phyloP scores from a whole-genome alignment of 2,113 vertebrate species.

The Notarius quadriscutis region DNA sequence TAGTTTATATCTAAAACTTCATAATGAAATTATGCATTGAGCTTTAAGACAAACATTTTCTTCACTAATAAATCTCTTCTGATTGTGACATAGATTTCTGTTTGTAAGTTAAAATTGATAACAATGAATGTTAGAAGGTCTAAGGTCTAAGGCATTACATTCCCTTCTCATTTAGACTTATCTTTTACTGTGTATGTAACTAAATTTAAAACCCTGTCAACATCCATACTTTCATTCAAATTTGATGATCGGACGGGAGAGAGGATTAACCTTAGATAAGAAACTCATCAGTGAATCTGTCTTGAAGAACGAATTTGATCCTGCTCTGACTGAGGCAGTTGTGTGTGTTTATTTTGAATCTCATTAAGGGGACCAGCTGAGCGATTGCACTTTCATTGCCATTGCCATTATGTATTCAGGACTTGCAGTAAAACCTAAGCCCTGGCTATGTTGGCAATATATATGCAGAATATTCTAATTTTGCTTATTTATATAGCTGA shows the following conservation, averaged over 20 bases:
- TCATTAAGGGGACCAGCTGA: conserved; percentile 21
- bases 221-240: conserved; percentile 2
- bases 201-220: conserved; percentile 2
- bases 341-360: conserved; percentile 30
- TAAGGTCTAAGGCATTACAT: not conserved
- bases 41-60: not conserved
- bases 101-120: not conserved
- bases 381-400: not conserved
- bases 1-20: not conserved
- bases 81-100: not conserved
- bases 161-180: not conserved
- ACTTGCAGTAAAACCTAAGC: not conserved
- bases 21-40: not conserved
- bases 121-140: not conserved
- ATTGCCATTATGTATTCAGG: not conserved
- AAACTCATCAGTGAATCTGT: conserved; percentile 70
- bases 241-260: conserved; percentile 13
- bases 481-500: not conserved
- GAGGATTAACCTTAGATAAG: conserved; percentile 64
- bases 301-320: conserved; percentile 66
- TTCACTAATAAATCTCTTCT: not conserved
- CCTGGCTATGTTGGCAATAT: not conserved
- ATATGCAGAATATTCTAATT: not conserved
- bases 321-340: conserved; percentile 11
- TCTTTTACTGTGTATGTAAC: not conserved